phyloP scores from a whole-genome alignment of 2,888 invertebrate species.

The Orgyia antiqua region DNA sequence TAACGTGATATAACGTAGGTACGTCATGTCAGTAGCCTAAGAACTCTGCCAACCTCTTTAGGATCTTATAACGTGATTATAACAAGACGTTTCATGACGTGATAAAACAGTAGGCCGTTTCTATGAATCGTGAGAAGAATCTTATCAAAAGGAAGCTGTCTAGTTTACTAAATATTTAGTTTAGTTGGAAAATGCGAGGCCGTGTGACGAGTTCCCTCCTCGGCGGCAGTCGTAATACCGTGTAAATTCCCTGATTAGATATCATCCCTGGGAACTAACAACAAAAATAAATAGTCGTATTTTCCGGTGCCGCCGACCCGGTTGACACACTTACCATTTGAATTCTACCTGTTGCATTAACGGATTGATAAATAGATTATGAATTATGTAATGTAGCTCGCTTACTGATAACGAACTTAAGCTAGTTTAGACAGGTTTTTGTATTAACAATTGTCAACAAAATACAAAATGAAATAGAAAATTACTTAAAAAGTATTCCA shows the following conservation, averaged over 20 bases:
- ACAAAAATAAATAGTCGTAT: slow-evolving; percentile 51
- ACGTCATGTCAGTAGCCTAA: no score
- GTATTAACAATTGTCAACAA: no score
- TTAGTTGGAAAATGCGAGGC: slow-evolving; percentile 49
- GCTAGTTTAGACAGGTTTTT: not conserved
- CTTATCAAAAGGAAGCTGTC: slow-evolving; percentile 63
- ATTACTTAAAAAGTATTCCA: no score
- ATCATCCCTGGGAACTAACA: slow-evolving; percentile 66
- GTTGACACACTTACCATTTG: slow-evolving; percentile 12
- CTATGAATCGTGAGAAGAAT: slow-evolving; percentile 42
- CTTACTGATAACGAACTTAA: slow-evolving; percentile 1
- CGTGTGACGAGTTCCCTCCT: slow-evolving; percentile 36
- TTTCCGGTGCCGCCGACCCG: slow-evolving; percentile 33
- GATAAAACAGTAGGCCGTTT: not conserved
- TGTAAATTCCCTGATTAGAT: slow-evolving; percentile 71
- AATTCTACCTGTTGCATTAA: slow-evolving; percentile 8
- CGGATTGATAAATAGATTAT: slow-evolving; percentile 5
- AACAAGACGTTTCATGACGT: no score
- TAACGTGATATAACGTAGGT: no score
- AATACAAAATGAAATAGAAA: no score
- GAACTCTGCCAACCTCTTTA: no score
- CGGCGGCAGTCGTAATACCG: slow-evolving; percentile 56
- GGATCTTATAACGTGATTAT: no score
- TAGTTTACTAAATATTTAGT: slow-evolving; percentile 71
- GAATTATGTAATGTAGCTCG: not conserved